Conservation (phyloP, 2,113 vertebrate species). For the Strigops habroptila region DNA sequence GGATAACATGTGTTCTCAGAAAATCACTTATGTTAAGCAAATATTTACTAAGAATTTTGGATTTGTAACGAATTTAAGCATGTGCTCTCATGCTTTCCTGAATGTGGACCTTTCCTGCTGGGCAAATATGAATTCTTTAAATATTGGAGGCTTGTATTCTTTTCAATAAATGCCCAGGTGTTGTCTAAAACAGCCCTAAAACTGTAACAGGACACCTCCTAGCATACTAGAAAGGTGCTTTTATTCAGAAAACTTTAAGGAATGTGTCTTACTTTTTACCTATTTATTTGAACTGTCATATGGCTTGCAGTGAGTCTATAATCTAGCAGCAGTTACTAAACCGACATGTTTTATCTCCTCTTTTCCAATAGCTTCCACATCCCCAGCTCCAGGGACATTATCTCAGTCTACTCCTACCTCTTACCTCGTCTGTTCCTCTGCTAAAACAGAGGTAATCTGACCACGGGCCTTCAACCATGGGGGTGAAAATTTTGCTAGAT, state of each 20-base stretch:
- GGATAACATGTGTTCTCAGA: neutral
- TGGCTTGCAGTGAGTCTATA: neutral
- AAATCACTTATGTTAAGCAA: neutral
- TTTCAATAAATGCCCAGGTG: neutral
- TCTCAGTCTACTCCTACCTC: neutral
- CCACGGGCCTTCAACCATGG: neutral
- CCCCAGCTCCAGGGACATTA: neutral
- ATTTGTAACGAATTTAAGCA: neutral
- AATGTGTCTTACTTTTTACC: neutral
- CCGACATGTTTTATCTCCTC: neutral
- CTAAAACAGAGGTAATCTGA: neutral
- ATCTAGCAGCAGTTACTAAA: neutral
- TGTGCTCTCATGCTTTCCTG: neutral
- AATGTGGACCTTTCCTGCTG: neutral
- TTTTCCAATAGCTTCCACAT: neutral
- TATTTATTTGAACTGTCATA: neutral
- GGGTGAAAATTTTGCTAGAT: neutral
- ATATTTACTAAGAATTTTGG: neutral
- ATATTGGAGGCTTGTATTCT: neutral
- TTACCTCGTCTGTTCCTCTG: neutral
- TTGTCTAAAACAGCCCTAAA: neutral
- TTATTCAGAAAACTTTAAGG: neutral
- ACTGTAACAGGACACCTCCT: neutral
- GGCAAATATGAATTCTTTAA: neutral
- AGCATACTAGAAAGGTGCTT: neutral